These are phyloP conservation scores for Dryobates pubescens DNA, from an alignment of 2,797 vertebrate species.

Conservation along the genomic window DNA sequence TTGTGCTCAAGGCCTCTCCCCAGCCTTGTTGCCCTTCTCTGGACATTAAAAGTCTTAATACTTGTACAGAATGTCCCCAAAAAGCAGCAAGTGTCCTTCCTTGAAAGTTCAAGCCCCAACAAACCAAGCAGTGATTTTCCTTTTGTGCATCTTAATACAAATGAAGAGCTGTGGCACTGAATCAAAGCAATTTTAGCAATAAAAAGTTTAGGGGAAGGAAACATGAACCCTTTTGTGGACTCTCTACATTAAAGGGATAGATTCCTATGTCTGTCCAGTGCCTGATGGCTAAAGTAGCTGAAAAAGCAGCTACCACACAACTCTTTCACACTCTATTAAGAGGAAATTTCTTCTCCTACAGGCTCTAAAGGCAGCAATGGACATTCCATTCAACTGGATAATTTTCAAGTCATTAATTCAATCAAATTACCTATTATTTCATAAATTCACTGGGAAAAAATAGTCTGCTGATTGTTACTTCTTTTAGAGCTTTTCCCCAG, in stretches of 20 bases:
- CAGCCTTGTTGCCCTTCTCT: too few species aligned
- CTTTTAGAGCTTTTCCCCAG: background rate
- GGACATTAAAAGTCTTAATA: background rate
- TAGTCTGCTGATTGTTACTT: background rate
- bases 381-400: background rate
- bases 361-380: background rate
- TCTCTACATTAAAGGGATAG: background rate
- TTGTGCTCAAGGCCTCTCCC: too few species aligned
- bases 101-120: background rate
- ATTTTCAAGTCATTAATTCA: constrained; percentile 31
- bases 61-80: background rate
- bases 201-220: background rate
- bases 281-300: background rate
- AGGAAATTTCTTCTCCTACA: background rate
- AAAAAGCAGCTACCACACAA: background rate
- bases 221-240: background rate
- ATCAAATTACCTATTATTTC: background rate
- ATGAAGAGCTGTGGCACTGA: background rate
- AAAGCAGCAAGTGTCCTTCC: background rate
- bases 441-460: background rate
- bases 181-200: background rate
- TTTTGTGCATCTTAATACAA: background rate
- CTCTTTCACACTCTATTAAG: background rate
- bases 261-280: background rate
- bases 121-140: background rate